Conservation (phyloP, 1,140 invertebrate genomes). For the Tetramorium simillimum region DNA sequence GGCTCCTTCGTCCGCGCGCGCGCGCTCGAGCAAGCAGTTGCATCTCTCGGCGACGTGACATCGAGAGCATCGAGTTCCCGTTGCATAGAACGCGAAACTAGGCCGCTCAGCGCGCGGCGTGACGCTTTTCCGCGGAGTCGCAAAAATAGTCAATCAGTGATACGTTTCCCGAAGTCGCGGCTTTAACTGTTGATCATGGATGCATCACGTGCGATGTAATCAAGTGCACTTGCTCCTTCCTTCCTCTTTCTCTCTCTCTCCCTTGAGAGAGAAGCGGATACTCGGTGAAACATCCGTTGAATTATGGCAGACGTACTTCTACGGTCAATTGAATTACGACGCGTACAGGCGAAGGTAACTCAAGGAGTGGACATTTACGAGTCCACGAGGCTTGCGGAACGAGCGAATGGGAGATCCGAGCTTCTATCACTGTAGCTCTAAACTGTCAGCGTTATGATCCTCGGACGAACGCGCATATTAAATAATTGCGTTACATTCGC, state of each 20-base stretch:
- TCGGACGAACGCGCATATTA: background rate
- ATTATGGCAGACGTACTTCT: slow-evolving; percentile 16
- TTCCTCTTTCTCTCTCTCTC: too few relatives aligned
- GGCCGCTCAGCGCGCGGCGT: slow-evolving; percentile 10
- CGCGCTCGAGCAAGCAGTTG: background rate
- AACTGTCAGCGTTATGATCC: background rate
- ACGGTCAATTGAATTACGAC: slow-evolving; percentile 42
- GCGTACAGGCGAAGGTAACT: background rate
- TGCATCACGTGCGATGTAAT: background rate
- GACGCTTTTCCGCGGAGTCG: slow-evolving; percentile 47
- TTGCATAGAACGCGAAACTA: slow-evolving; percentile 52
- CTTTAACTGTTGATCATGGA: background rate
- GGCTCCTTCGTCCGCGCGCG: background rate
- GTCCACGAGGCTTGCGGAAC: background rate
- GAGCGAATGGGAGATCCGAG: background rate
- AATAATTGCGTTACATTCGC: background rate
- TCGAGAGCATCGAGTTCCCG: slow-evolving; percentile 31
- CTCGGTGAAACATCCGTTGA: background rate
- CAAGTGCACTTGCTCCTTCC: background rate
- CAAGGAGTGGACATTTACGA: slow-evolving; percentile 11
- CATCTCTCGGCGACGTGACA: slow-evolving; percentile 32
- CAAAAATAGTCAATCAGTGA: slow-evolving; percentile 28
- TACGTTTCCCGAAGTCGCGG: background rate
- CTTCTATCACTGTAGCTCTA: background rate
- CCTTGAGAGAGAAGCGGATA: background rate